Conservation (phyloP, 2,797 vertebrate genomes). For the Sorex maritimensis region DNA sequence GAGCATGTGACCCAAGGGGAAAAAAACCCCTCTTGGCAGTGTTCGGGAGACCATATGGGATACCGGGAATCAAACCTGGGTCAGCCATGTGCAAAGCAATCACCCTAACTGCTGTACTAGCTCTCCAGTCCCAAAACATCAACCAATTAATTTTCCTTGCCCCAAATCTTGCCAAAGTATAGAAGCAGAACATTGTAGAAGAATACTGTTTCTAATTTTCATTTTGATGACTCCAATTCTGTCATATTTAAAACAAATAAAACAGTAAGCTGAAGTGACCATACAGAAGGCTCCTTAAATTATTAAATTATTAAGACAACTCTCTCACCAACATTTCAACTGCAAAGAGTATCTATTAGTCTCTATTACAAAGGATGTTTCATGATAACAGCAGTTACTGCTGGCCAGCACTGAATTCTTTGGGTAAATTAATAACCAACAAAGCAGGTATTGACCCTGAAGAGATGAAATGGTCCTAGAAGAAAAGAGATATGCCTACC, state of each 20-base stretch:
- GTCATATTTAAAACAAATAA: constrained; percentile 11
- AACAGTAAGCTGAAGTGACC: not conserved
- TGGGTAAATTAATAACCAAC: not conserved
- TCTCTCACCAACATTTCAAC: not conserved
- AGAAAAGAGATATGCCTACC: not conserved
- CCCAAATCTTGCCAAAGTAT: not conserved
- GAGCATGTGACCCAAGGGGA: no score
- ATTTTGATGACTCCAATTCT: not conserved
- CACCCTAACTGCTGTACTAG: no score
- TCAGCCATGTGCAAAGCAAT: no score
- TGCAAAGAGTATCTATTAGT: not conserved
- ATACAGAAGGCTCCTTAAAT: constrained; percentile 4
- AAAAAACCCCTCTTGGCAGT: no score
- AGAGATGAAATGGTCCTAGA: not conserved
- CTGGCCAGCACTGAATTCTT: not conserved
- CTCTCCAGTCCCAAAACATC: no score
- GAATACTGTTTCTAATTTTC: not conserved
- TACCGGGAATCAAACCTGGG: no score
- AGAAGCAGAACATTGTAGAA: not conserved
- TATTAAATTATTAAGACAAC: not conserved
- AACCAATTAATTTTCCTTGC: not conserved
- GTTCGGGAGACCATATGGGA: no score
- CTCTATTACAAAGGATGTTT: constrained; percentile 3
- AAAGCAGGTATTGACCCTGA: not conserved
- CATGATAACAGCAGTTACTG: not conserved